Evolutionary conservation across 2,888 invertebrate species (phyloP).

Genomic region (Dilophus febrilis): DNA sequence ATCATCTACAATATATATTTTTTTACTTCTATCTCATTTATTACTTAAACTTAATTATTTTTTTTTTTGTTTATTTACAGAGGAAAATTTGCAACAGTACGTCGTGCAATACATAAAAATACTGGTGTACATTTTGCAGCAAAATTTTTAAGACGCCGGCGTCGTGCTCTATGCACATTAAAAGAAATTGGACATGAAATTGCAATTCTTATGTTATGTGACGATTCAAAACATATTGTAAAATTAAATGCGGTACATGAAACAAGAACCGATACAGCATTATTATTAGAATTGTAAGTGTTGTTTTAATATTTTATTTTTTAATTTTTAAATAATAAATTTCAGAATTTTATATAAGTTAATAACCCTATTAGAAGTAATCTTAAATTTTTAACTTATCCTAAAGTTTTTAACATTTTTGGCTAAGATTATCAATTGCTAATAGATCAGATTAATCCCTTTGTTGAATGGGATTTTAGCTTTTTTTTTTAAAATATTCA

Average conservation of each 20-base stretch:
- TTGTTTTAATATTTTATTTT: neutral
- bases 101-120: slow-evolving; percentile 72
- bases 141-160: slow-evolving; percentile 82
- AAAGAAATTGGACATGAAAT: slow-evolving; percentile 89
- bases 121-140: slow-evolving; percentile 87
- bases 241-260: slow-evolving; percentile 79
- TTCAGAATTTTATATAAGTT: too few species aligned
- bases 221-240: slow-evolving; percentile 70
- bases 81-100: slow-evolving; percentile 92
- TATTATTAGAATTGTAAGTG: slow-evolving; percentile 78
- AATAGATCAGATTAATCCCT: too few species aligned
- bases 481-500: too few species aligned
- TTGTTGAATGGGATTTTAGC: too few species aligned
- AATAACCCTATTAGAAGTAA: too few species aligned
- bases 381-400: too few species aligned
- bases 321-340: neutral
- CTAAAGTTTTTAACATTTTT: too few species aligned
- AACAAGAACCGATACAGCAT: slow-evolving; percentile 55
- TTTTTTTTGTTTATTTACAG: slow-evolving; percentile 40
- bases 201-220: slow-evolving; percentile 75
- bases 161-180: slow-evolving; percentile 69
- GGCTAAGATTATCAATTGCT: too few species aligned
- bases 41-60: slow-evolving; percentile 1
- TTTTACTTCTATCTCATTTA: too few species aligned
- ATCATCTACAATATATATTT: too few species aligned